A percentile compares a stretch with the other conserved stretches of the same genome.
phyloP scores from a whole-genome alignment of 2,888 invertebrate genomes.

The Xestia xanthographa region DNA sequence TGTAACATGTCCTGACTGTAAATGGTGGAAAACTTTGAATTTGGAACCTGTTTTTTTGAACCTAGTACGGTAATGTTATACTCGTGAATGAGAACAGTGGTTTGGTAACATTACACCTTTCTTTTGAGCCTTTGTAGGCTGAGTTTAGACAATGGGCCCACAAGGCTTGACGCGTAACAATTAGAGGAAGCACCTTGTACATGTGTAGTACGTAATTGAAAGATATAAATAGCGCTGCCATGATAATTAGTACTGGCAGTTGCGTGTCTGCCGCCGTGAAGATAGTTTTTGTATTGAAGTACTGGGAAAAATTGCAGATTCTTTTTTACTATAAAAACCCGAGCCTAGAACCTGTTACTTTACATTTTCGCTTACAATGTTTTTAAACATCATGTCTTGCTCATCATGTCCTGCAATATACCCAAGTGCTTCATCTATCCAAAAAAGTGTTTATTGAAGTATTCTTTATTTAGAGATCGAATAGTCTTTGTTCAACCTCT shows the following conservation, averaged over 20 bases:
- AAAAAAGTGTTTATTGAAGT: background rate
- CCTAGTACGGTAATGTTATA: conserved; percentile 63
- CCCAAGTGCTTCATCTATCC: background rate
- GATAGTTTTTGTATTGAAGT: conserved; percentile 44
- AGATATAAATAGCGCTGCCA: conserved; percentile 72
- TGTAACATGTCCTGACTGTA: conserved; percentile 69
- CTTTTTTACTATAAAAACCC: conserved; percentile 4
- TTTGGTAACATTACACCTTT: conserved; percentile 76
- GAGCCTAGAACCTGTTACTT: conserved; percentile 14
- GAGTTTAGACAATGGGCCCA: conserved; percentile 72
- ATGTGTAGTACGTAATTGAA: conserved; percentile 60
- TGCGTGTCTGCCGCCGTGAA: conserved; percentile 43
- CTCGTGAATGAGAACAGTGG: conserved; percentile 52
- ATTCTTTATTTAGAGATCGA: background rate
- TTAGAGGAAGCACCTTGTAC: conserved; percentile 70
- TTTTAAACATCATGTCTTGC: background rate
- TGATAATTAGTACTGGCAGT: conserved; percentile 64
- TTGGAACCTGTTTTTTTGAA: conserved; percentile 78
- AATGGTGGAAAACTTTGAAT: conserved; percentile 76
- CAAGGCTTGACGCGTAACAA: conserved; percentile 68
- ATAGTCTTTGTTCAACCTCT: background rate
- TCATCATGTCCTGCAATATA: background rate
- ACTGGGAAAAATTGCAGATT: conserved; percentile 33
- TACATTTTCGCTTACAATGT: background rate
- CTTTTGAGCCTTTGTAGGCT: conserved; percentile 73